Evolutionary conservation across 2,888 invertebrate genomes (phyloP).

Genomic region (Leucophenga maculata): DNA sequence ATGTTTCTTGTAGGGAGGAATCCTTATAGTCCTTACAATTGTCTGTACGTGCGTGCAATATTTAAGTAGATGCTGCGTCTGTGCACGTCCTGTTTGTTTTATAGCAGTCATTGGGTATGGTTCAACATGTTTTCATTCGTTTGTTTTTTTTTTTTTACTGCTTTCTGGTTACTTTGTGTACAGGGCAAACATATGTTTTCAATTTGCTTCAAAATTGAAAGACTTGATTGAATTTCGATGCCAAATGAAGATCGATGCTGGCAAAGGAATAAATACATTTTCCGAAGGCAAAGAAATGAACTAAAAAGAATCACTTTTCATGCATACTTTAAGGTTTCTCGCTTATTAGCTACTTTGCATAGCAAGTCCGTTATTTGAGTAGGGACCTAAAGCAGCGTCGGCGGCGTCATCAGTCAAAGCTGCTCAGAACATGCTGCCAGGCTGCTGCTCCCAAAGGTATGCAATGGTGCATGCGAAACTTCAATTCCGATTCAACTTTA

Average conservation of each 20-base stretch:
- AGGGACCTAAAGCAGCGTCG: not conserved
- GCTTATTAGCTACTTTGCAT: constrained; percentile 4
- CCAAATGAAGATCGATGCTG: constrained; percentile 48
- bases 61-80: constrained; percentile 55
- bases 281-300: too few species aligned
- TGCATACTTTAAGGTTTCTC: not conserved
- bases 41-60: constrained; percentile 62
- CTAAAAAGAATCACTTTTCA: not conserved
- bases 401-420: constrained; percentile 8
- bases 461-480: constrained; percentile 3
- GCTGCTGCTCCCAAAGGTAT: constrained; percentile 6
- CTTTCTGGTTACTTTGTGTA: constrained; percentile 14
- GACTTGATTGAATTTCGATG: constrained; percentile 58
- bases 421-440: too few species aligned
- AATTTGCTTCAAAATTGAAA: constrained; percentile 63
- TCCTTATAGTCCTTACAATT: constrained; percentile 48
- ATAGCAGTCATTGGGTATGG: constrained; percentile 40
- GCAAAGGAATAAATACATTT: not conserved
- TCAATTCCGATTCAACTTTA: not conserved
- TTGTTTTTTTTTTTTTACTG: constrained; percentile 42
- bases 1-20: not conserved
- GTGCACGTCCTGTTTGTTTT: constrained; percentile 47
- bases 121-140: not conserved
- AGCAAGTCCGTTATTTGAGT: not conserved
- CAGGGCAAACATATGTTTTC: constrained; percentile 57